These are phyloP conservation scores for Sarcophaga rosellei DNA, from an alignment of 2,888 invertebrate species.

Conservation along the genomic window DNA sequence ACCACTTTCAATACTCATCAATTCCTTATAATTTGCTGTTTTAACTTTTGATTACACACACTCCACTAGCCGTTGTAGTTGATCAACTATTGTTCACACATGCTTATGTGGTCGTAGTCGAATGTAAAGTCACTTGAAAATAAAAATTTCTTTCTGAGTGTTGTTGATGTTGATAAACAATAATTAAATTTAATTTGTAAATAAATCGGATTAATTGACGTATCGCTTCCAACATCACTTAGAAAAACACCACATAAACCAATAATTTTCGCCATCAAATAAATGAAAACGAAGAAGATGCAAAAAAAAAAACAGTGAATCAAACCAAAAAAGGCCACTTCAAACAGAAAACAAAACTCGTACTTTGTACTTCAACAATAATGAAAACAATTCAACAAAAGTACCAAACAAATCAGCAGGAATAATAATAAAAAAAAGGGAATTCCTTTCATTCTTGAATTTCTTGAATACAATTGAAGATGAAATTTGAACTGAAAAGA, in stretches of 20 bases:
- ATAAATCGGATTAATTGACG: constrained; percentile 66
- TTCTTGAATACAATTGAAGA: constrained; percentile 34
- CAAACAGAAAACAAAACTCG: constrained; percentile 23
- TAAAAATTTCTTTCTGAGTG: not conserved
- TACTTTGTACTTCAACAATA: constrained; percentile 1
- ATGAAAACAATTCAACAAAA: not conserved
- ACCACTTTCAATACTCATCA: no score
- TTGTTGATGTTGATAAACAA: constrained; percentile 42
- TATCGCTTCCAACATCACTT: constrained; percentile 47
- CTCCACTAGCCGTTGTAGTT: constrained; percentile 45
- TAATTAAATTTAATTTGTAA: constrained; percentile 56
- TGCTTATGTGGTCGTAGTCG: no score
- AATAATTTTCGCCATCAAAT: constrained; percentile 53
- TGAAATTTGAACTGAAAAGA: constrained; percentile 23
- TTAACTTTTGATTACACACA: not conserved
- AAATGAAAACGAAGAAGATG: constrained; percentile 20
- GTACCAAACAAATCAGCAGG: not conserved
- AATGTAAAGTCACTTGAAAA: no score
- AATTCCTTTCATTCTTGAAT: constrained; percentile 42
- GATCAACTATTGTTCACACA: no score
- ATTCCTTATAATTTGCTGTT: no score
- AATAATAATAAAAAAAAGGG: constrained; percentile 27
- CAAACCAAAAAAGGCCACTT: constrained; percentile 46
- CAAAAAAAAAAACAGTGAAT: constrained; percentile 32
- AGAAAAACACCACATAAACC: constrained; percentile 58